Base-by-base conservation (phyloP, 2,888 invertebrate genomes). In the Drosophila kuntzei region DNA sequence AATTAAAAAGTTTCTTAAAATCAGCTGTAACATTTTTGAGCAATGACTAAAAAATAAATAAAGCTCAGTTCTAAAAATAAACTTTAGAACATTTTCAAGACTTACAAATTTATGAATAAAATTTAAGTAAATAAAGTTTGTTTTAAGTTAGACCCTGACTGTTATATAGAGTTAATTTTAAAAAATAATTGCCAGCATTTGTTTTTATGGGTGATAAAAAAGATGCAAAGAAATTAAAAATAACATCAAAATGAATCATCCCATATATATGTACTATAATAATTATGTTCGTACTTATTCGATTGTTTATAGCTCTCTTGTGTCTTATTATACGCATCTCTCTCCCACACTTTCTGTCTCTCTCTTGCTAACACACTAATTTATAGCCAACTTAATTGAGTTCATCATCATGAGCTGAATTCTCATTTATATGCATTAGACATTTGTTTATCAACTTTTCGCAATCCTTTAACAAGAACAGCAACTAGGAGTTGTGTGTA, bases 401-500 rank as follows among this genome's bases (percentile, higher is more conserved):
- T 76, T 76, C 55, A 63, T 76, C 55, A 63, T 75, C 72, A 76
- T 71, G 54, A 71, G 46, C 47, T 9, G 7, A 11, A 39, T 9
- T 29, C 55, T 55, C 55, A 55, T 50, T 20, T 32, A 64, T 66
- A 32, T 71, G 76, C 61, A 55, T 34, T 59, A 62, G 44, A 63
- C 61, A 71, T 71, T 73, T 70, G 60, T 51, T 76, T 66, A 76
- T 70, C 74, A 73, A 73, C 62, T 70, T 49, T 27, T 70, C 43
- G 47, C 65, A 76, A 73, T 73, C 78, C 78, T 76, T 73, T 73
- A 49, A 53, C 49, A 39, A 57, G 44, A 37, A 46, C 61, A 50
- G 20, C 61, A 20, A 39, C 16, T 1, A 3, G 14, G 7, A n/a
- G 34, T 29, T 50, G 18, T 32, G 18, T 22, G 51, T 27, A 57